Conservation (phyloP, 1,140 invertebrate species). For the Cydia strobilella region DNA sequence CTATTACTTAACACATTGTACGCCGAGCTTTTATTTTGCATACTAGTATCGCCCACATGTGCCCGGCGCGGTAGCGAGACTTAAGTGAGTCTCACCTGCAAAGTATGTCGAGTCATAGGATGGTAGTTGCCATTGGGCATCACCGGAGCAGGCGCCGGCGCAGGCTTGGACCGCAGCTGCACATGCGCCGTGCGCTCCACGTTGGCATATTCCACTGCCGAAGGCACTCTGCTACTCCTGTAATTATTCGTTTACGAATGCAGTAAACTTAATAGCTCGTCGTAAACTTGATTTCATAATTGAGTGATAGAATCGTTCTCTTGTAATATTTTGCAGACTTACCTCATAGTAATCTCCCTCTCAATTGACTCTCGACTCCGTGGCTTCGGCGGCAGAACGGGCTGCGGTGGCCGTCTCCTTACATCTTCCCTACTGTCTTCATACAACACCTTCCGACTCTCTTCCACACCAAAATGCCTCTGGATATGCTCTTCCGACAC, state of each 20-base stretch:
- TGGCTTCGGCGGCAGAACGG: slow-evolving; percentile 65
- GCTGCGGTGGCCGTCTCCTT: slow-evolving; percentile 40
- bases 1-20: no score
- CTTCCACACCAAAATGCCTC: slow-evolving; percentile 72
- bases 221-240: slow-evolving; percentile 83
- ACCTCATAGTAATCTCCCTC: slow-evolving; percentile 76
- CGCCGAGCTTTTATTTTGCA: no score
- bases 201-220: slow-evolving; percentile 80
- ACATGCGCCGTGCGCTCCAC: slow-evolving; percentile 76
- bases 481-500: slow-evolving; percentile 74
- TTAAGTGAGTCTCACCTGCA: slow-evolving; percentile 82
- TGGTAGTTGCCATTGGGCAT: slow-evolving; percentile 79
- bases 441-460: slow-evolving; percentile 68
- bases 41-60: no score
- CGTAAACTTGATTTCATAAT: no score
- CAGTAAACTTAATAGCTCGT: not conserved
- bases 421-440: slow-evolving; percentile 49
- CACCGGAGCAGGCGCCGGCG: slow-evolving; percentile 47
- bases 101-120: slow-evolving; percentile 87
- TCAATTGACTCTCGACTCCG: slow-evolving; percentile 68
- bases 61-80: no score
- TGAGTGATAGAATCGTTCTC: no score
- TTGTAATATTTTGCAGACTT: slow-evolving; percentile 20
- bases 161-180: slow-evolving; percentile 76
- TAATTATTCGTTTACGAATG: slow-evolving; percentile 39